These are phyloP conservation scores for Tragelaphus imberbis DNA, from an alignment of 2,113 vertebrate genomes.

Conservation along the genomic window DNA sequence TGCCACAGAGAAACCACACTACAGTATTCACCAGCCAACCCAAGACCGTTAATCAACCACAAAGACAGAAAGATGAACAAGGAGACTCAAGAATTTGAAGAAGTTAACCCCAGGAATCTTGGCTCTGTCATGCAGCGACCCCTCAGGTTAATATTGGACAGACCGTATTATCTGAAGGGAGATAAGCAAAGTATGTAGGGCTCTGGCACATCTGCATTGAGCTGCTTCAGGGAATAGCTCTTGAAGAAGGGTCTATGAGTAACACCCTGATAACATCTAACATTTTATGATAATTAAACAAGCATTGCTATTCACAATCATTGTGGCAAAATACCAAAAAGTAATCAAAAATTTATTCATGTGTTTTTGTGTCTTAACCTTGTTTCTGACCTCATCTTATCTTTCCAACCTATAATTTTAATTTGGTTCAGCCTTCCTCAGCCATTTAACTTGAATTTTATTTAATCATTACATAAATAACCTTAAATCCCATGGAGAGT, in stretches of 20 bases:
- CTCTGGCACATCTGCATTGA: neutral
- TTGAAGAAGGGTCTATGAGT: neutral
- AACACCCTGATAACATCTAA: neutral
- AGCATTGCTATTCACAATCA: neutral
- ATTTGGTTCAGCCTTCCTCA: neutral
- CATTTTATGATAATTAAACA: neutral
- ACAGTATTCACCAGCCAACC: neutral
- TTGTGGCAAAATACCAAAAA: neutral
- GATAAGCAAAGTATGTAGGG: neutral
- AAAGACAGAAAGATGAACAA: constrained; percentile 24
- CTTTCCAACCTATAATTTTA: neutral
- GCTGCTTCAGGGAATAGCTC: neutral
- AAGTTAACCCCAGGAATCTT: neutral
- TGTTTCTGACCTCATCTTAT: neutral
- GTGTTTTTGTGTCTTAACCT: neutral
- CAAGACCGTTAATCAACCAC: neutral
- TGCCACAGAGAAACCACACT: neutral
- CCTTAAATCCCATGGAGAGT: neutral
- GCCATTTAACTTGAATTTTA: constrained; percentile 35
- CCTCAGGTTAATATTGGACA: neutral
- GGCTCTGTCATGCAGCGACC: neutral
- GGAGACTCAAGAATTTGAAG: neutral
- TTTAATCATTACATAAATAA: neutral
- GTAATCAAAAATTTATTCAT: neutral
- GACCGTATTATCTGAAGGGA: neutral